Evolutionary conservation across 2,797 vertebrate species (phyloP).

Genomic region (Amazona ochrocephala): DNA sequence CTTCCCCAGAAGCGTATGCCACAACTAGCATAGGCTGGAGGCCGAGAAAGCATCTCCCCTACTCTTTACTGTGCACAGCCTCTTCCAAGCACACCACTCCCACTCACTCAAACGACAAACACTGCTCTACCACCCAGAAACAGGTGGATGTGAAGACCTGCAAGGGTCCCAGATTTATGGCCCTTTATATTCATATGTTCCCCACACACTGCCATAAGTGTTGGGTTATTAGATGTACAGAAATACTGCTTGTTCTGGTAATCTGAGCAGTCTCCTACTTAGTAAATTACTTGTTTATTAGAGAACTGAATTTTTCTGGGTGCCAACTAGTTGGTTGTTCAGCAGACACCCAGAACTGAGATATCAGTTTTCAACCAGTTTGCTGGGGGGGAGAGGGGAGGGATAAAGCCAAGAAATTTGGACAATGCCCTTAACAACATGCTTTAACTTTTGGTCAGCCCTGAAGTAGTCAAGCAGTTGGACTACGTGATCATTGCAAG

Average conservation of each 20-base stretch:
- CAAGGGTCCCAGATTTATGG: not conserved
- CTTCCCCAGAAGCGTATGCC: rapidly evolving
- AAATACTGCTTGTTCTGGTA: not conserved
- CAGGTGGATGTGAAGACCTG: not conserved
- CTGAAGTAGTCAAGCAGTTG: not conserved
- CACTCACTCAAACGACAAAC: rapidly evolving
- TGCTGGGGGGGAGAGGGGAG: rapidly evolving
- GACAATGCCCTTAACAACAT: not conserved
- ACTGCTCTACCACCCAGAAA: not conserved
- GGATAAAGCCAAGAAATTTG: not conserved
- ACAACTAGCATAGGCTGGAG: not conserved
- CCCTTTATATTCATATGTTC: not conserved
- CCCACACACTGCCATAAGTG: not conserved
- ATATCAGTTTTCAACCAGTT: not conserved
- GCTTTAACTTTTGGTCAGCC: not conserved
- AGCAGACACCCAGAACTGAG: not conserved
- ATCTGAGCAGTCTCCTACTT: not conserved
- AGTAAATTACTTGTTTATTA: not conserved
- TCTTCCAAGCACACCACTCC: not conserved
- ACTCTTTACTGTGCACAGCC: not conserved
- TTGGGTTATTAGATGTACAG: not conserved
- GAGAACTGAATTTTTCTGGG: not conserved
- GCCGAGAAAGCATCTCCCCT: not conserved
- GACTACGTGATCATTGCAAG: not conserved
- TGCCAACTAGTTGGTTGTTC: not conserved